Evolutionary conservation across 1,140 invertebrate genomes (phyloP).

Genomic region (Bactericera cockerelli): DNA sequence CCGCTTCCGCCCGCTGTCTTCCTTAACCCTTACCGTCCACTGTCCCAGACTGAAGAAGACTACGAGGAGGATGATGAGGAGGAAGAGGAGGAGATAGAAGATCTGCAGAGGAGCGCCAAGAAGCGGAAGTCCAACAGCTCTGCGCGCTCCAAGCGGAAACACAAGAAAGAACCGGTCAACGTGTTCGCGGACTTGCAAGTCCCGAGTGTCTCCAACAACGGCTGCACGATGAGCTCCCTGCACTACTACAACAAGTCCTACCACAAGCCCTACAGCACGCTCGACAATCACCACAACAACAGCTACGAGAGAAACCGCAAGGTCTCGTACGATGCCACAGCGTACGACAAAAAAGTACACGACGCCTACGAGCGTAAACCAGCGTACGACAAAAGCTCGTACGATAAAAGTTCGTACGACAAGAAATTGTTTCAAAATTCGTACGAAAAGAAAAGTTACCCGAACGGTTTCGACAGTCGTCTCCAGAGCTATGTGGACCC

Average conservation of each 20-base stretch:
- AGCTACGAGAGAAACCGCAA: neutral
- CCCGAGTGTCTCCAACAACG: conserved; percentile 20
- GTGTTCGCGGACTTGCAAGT: conserved; percentile 16
- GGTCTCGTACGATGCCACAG: neutral
- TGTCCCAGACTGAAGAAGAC: neutral
- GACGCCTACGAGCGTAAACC: too few relatives aligned
- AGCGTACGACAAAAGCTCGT: neutral
- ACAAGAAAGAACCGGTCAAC: conserved; percentile 1
- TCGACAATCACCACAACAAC: neutral
- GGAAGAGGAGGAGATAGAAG: neutral
- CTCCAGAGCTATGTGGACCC: neutral
- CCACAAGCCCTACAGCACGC: neutral
- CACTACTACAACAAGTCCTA: conserved; percentile 18
- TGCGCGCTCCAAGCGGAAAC: neutral
- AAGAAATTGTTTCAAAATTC: conserved; percentile 7
- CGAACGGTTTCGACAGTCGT: too few relatives aligned
- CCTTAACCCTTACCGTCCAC: too few relatives aligned
- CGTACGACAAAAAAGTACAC: neutral
- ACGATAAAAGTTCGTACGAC: neutral
- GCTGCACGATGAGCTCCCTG: conserved; percentile 15
- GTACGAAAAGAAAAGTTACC: neutral
- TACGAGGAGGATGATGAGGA: conserved; percentile 6
- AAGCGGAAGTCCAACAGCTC: neutral
- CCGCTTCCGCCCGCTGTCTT: too few relatives aligned
- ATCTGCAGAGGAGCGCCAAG: neutral